phyloP scores from a whole-genome alignment of 2,888 invertebrate species.

The Ecdyonurus torrentis region DNA sequence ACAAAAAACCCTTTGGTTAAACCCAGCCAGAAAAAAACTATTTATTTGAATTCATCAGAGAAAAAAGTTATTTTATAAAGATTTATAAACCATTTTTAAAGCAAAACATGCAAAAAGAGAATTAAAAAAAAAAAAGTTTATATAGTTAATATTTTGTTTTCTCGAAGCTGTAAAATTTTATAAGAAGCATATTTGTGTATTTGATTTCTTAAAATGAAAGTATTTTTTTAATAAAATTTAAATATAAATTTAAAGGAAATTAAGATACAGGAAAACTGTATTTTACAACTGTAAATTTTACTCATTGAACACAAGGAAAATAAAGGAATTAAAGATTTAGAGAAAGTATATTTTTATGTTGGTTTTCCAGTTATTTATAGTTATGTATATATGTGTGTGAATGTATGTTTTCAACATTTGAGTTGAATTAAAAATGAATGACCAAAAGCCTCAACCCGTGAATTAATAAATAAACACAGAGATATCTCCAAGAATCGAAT shows the following conservation, averaged over 20 bases:
- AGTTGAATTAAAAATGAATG: neutral
- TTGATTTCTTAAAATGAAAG: too few species aligned
- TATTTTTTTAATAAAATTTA: too few species aligned
- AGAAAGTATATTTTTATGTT: neutral
- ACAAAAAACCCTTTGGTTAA: too few species aligned
- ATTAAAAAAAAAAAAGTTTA: too few species aligned
- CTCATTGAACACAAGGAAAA: neutral
- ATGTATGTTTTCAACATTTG: neutral
- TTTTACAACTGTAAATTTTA: neutral
- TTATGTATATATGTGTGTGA: neutral
- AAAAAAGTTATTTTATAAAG: too few species aligned
- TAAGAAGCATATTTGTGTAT: too few species aligned
- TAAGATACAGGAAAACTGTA: too few species aligned
- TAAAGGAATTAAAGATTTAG: neutral
- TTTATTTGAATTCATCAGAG: too few species aligned
- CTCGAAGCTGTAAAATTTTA: too few species aligned
- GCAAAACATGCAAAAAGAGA: neutral
- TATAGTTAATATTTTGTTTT: too few species aligned
- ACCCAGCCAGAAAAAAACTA: too few species aligned
- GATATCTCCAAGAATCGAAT: neutral
- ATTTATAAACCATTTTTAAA: neutral
- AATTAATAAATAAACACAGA: neutral
- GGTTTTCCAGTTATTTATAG: neutral
- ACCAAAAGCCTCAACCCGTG: neutral
- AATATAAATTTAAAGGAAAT: too few species aligned